These are phyloP conservation scores for Panagrolaimus sp. DNA, from an alignment of 1,140 invertebrate species.

Conservation along the genomic window DNA sequence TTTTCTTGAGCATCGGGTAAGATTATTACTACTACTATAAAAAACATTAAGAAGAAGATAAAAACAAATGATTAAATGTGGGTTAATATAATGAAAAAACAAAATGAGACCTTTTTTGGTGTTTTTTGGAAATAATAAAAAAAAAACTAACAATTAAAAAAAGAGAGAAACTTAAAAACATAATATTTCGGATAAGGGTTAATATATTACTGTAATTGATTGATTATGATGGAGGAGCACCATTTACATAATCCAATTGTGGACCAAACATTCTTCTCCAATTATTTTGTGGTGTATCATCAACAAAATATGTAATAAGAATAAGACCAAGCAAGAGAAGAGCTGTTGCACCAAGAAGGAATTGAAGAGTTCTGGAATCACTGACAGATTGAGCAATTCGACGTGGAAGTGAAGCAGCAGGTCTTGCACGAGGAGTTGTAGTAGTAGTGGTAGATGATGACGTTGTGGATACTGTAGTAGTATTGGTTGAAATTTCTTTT, in stretches of 20 bases:
- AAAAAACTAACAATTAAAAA: no score
- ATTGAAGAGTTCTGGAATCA: not conserved
- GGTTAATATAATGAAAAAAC: no score
- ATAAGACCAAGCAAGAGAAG: not conserved
- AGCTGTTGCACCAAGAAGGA: not conserved
- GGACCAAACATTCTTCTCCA: conserved; percentile 31
- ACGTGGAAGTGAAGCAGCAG: not conserved
- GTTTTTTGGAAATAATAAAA: no score
- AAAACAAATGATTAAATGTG: no score
- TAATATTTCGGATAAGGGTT: no score
- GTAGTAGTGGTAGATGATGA: not conserved
- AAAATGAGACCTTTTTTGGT: no score
- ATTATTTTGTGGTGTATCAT: conserved; percentile 14
- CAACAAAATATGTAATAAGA: not conserved
- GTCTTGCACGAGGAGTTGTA: not conserved
- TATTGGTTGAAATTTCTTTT: no score
- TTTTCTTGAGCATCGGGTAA: no score
- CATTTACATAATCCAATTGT: conserved; percentile 29
- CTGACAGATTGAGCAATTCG: not conserved
- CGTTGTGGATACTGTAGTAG: no score
- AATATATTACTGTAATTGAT: not conserved
- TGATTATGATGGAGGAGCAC: conserved; percentile 25
- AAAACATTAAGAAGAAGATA: no score
- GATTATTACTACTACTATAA: no score
- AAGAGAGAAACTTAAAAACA: no score